Percentiles rank a stretch among this genome's conserved stretches.
phyloP scores from a whole-genome alignment of 2,113 vertebrate species.

The Vanacampus margaritifer region DNA sequence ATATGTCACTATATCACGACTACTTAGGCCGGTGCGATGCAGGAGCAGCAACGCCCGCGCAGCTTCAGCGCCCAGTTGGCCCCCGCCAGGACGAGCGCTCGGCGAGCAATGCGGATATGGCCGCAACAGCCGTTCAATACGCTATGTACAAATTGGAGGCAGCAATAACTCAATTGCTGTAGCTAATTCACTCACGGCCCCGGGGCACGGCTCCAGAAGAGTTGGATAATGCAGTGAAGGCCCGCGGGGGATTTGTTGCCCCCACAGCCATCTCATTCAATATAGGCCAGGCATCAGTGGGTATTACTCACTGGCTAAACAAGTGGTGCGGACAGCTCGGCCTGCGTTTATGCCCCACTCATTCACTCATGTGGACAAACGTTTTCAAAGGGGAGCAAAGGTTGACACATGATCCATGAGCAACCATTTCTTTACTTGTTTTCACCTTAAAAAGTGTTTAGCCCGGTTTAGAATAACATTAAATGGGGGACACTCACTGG shows the following conservation, averaged over 20 bases:
- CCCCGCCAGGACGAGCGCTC: conserved; percentile 46
- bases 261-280: conserved; percentile 72
- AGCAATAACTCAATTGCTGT: conserved; percentile 77
- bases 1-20: conserved; percentile 24
- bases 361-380: conserved; percentile 55
- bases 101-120: conserved; percentile 50
- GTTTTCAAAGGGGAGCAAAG: conserved; percentile 29
- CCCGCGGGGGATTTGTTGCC: conserved; percentile 72
- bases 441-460: neutral
- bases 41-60: conserved; percentile 16
- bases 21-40: neutral
- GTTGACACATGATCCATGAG: conserved; percentile 35
- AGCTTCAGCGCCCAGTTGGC: conserved; percentile 36
- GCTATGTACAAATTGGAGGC: conserved; percentile 73
- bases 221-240: conserved; percentile 72
- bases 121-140: conserved; percentile 67
- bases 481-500: neutral
- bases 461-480: neutral
- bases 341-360: conserved; percentile 57
- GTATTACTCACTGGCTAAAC: conserved; percentile 69
- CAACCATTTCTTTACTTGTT: neutral
- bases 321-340: conserved; percentile 62
- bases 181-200: conserved; percentile 73
- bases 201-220: conserved; percentile 71
- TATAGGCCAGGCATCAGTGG: conserved; percentile 64